Base-by-base conservation (phyloP, 2,888 invertebrate genomes). In the Neoaliturus tenellus region DNA sequence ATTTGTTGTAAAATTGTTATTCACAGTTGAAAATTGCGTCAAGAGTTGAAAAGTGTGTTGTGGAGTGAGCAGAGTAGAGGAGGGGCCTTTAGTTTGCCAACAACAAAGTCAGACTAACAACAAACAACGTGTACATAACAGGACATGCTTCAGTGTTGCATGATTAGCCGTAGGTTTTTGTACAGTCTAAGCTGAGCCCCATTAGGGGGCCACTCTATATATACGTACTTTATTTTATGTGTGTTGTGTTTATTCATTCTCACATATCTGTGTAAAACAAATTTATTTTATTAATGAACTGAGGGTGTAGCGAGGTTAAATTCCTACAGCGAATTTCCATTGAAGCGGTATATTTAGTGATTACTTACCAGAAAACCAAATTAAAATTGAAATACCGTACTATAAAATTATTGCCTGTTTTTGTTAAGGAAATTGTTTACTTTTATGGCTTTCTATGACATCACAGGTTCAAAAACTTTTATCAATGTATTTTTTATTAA, bases 121-220 rank as follows among this genome's bases (percentile, higher is more conserved):
- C 35, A n/a, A n/a, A n/a, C n/a, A n/a, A n/a, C 41, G 20, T 78
- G 78, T 78, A 78, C 78, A 78, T 78, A 78, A 25, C 39, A 10
- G 78, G 55, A 78, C 78, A 78, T 78, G 78, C 78, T 78, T 78
- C 78, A 51, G 78, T 78, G 78, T 82, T 73, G 82, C 82, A 82
- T 82, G 82, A 35, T 39, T 82, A 82, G 82, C 23, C 39, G 51
- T 73, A 73, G 82, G 71, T 82, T 82, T 62, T 82, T 82, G 82
- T 82, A 82, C 82, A 82, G 82, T 71, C 81, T 55, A 73, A 35
- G 71, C 48, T 23, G 48, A 20, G 71, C 48, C 58, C 73, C 58
- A 55, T 17, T 82, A 82, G 82, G 58, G 73, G 73, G 41, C 58
- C 20, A 23, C 25, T 69, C 33, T 78, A 78, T 78, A 78, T 55